phyloP scores from a whole-genome alignment of 2,888 invertebrate species.

The Odontocolon sp. region DNA sequence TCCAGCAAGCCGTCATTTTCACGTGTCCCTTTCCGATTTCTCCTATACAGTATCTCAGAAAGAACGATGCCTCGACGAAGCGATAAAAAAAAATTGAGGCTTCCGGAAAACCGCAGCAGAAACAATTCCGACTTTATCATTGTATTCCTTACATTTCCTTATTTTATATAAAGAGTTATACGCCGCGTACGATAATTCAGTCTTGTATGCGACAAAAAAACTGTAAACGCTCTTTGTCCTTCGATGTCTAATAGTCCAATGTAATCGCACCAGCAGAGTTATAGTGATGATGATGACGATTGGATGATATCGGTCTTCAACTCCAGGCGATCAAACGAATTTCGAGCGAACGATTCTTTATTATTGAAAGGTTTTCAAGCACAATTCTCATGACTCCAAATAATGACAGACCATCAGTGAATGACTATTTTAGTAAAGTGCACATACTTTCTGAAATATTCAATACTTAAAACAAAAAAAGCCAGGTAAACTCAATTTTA shows the following conservation, averaged over 20 bases:
- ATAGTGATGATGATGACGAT: constrained; percentile 27
- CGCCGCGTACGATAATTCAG: constrained; percentile 12
- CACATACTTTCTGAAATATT: too few species aligned
- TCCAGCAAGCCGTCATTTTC: constrained; percentile 28
- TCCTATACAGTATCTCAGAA: neutral
- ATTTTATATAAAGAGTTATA: constrained; percentile 15
- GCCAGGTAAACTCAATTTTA: too few species aligned
- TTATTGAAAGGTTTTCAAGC: constrained; percentile 6
- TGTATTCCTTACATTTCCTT: constrained; percentile 6
- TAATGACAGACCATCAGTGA: too few species aligned
- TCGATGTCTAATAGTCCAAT: constrained; percentile 62
- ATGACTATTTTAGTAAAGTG: too few species aligned
- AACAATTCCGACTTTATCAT: constrained; percentile 1
- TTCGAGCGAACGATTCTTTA: constrained; percentile 17
- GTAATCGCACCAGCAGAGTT: constrained; percentile 53
- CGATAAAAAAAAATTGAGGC: constrained; percentile 34
- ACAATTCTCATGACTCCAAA: too few species aligned
- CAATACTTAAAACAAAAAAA: too few species aligned
- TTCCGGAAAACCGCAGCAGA: constrained; percentile 35
- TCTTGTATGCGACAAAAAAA: constrained; percentile 21
- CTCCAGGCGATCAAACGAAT: constrained; percentile 15
- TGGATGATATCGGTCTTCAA: constrained; percentile 33
- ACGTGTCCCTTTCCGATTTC: neutral
- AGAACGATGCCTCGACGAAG: constrained; percentile 3
- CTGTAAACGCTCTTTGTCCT: constrained; percentile 59